Percentiles rank a stretch among this genome's conserved stretches.
Conservation (phyloP, 2,888 invertebrate genomes). For the Netelia fuscicornis region DNA sequence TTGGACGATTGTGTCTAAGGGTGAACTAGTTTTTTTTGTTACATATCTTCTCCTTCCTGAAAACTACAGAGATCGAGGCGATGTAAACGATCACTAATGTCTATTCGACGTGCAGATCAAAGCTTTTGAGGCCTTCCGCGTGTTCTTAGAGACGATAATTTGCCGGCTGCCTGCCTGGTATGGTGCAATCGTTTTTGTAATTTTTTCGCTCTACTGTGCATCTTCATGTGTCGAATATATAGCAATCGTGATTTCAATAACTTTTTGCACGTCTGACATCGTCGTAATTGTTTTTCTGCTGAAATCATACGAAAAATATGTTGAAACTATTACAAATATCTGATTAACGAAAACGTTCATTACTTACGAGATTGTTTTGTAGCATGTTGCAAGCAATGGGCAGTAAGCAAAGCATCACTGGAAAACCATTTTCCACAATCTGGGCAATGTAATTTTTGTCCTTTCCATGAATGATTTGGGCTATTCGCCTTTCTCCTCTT, state of each 20-base stretch:
- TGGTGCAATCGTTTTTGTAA: constrained; percentile 68
- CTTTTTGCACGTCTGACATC: constrained; percentile 79
- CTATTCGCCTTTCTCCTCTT: constrained; percentile 57
- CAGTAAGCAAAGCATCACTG: constrained; percentile 75
- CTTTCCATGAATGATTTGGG: constrained; percentile 73
- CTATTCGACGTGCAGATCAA: constrained; percentile 69
- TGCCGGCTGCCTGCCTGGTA: constrained; percentile 71
- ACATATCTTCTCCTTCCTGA: constrained; percentile 19
- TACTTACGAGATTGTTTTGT: constrained; percentile 81
- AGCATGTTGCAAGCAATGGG: constrained; percentile 80
- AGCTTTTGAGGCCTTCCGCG: constrained; percentile 78
- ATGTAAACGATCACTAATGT: constrained; percentile 42
- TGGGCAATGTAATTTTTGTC: constrained; percentile 77
- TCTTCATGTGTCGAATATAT: constrained; percentile 77
- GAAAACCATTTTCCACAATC: constrained; percentile 81
- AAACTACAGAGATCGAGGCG: constrained; percentile 30
- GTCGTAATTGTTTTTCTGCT: constrained; percentile 76
- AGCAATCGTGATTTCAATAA: constrained; percentile 75
- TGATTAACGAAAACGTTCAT: constrained; percentile 1
- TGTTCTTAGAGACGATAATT: constrained; percentile 73
- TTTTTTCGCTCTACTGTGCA: constrained; percentile 75
- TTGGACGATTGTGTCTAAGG: not conserved
- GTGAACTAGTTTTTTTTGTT: not conserved
- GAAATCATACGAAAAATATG: constrained; percentile 44
- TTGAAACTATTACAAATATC: too few relatives aligned